Conservation (phyloP, 1,140 invertebrate genomes). For the Neodiprion pinetum region DNA sequence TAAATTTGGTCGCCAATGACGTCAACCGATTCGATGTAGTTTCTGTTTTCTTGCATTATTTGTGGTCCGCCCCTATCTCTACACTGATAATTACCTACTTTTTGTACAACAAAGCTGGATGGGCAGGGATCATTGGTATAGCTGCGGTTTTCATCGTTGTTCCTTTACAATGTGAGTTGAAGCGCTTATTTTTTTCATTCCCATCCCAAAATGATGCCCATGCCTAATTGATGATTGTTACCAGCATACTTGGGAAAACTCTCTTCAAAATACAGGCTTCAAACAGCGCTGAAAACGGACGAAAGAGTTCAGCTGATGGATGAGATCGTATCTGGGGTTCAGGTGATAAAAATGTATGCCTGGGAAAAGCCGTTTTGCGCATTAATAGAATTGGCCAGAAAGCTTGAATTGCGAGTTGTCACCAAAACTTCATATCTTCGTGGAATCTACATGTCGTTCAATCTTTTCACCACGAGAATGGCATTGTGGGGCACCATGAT, state of each 20-base stretch:
- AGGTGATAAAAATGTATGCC: slow-evolving; percentile 85
- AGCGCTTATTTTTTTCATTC: slow-evolving; percentile 20
- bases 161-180: slow-evolving; percentile 71
- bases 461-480: slow-evolving; percentile 72
- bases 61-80: slow-evolving; percentile 73
- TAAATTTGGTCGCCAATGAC: slow-evolving; percentile 85
- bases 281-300: slow-evolving; percentile 75
- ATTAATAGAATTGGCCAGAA: slow-evolving; percentile 67
- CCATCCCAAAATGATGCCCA: background rate
- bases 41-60: slow-evolving; percentile 66
- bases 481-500: slow-evolving; percentile 72
- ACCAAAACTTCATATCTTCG: slow-evolving; percentile 73
- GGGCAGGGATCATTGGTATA: slow-evolving; percentile 73
- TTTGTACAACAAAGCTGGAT: slow-evolving; percentile 70
- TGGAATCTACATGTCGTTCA: slow-evolving; percentile 76
- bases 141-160: slow-evolving; percentile 73
- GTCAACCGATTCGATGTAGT: slow-evolving; percentile 71
- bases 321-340: slow-evolving; percentile 75
- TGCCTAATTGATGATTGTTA: slow-evolving; percentile 31
- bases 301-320: slow-evolving; percentile 80
- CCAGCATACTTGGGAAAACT: slow-evolving; percentile 72
- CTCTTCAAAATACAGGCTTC: slow-evolving; percentile 68
- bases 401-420: slow-evolving; percentile 69
- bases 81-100: slow-evolving; percentile 69
- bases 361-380: slow-evolving; percentile 78